Evolutionary conservation across 2,797 vertebrate species (phyloP), one percentile per base, ranked within the genome.

Genomic region (Phaenicophaeus curvirostris): DNA sequence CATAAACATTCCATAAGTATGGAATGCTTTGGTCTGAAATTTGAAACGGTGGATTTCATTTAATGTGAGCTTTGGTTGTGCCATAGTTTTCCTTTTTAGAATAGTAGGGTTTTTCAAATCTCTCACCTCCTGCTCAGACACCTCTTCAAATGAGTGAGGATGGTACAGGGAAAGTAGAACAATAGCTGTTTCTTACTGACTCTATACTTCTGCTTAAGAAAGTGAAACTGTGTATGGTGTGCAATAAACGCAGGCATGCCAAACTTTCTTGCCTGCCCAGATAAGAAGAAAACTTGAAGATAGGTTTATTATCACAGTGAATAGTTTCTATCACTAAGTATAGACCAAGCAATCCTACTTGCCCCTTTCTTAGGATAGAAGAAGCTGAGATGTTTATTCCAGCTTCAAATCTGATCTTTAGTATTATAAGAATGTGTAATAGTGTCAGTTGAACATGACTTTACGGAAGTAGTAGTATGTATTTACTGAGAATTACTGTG

Each of bases 221-320:
- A 13, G 44, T 91, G 44, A 42, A 61, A 63, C 9, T 30, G 3
- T 51, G 5, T 55, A 17, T 65, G 51, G 21, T 31, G 16, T 30
- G 13, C 61, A 63, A 3, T 65, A 61, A 80, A 19, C 4, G 4
- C 5, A 63, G 12, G 3, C 0, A 0, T 46, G 14, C 76, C 50
- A 62, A 48, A 48, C 23, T 71, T 68, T 15, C 9, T 48, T 13
- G 2, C 9, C 20, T 15, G 31, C 25, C 3, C 31, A 33, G 48
- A 50, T 41, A 63, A 71, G 23, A 57, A 83, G 13, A 28, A 55
- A 65, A 44, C 7, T 83, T 81, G 48, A 37, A 15, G 81, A 79
- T 10, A 63, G 37, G 15, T 85, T 91, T 73, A 76, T 5, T 62
- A 17, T 42, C 79, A 41, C 76, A 82, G 76, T 54, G 2, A 54